A percentile compares a stretch with the other conserved stretches of the same genome.
These are phyloP conservation scores for Malurus alboscapulatus DNA, from an alignment of 2,113 vertebrate species.

Conservation along the genomic window DNA sequence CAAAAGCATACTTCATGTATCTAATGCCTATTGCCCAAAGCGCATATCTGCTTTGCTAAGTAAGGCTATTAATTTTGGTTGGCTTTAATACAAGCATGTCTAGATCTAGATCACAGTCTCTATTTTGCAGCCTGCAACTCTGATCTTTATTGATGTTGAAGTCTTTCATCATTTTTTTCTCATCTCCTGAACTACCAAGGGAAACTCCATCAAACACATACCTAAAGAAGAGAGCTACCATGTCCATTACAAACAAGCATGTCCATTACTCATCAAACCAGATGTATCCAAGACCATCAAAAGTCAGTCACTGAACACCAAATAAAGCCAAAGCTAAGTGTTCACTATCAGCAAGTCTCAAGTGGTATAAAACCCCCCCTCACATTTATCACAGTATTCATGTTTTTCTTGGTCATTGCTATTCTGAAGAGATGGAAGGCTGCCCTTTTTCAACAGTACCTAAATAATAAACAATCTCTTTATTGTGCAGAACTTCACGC, in stretches of 20 bases:
- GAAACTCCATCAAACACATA: neutral
- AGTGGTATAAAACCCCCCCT: rapidly evolving
- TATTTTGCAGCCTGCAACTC: neutral
- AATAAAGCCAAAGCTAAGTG: neutral
- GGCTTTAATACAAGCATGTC: neutral
- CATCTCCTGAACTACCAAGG: neutral
- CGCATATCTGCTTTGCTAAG: neutral
- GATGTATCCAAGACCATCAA: neutral
- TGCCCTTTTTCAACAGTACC: neutral
- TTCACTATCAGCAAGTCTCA: neutral
- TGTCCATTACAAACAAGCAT: neutral
- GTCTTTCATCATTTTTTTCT: neutral
- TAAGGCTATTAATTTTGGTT: neutral
- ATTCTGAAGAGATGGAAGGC: neutral
- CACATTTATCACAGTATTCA: neutral
- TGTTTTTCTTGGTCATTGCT: neutral
- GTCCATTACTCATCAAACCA: neutral
- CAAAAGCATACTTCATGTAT: neutral
- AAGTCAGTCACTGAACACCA: neutral
- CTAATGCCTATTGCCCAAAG: neutral
- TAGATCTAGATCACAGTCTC: neutral
- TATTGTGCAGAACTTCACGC: neutral
- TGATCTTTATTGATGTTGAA: neutral
- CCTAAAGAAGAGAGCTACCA: neutral
- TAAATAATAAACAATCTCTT: neutral